Conservation (phyloP, 2,113 vertebrate species). For the Micromys minutus region DNA sequence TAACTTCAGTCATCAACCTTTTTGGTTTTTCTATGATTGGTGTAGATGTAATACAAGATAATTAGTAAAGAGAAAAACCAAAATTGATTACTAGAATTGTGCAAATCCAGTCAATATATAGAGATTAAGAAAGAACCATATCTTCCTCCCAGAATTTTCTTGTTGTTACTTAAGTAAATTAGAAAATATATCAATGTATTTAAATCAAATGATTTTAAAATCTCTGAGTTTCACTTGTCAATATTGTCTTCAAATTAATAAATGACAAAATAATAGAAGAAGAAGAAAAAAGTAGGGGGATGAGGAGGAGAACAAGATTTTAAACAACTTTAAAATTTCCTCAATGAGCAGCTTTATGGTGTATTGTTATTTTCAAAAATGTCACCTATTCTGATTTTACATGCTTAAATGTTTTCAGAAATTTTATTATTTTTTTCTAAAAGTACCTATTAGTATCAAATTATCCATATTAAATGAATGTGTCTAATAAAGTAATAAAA, state of each 20-base stretch:
- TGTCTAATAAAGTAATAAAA: not conserved
- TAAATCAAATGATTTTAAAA: not conserved
- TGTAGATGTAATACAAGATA: not conserved
- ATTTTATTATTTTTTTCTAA: no score
- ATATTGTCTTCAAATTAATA: no score
- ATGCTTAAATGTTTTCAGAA: not conserved
- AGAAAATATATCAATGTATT: no score
- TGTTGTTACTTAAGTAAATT: no score
- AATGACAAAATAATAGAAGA: not conserved
- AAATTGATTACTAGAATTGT: not conserved
- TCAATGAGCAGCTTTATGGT: not conserved
- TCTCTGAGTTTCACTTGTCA: not conserved
- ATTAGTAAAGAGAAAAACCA: not conserved
- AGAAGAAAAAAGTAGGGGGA: no score
- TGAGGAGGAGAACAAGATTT: not conserved
- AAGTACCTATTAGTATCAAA: not conserved
- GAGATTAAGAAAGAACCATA: not conserved
- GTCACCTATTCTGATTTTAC: no score
- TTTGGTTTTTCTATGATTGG: no score
- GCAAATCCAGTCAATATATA: not conserved
- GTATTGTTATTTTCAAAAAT: not conserved
- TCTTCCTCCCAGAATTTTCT: not conserved
- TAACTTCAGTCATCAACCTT: no score
- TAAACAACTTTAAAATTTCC: not conserved
- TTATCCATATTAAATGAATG: not conserved